A percentile compares a stretch with the other conserved stretches of the same genome.
Conservation (phyloP, 2,888 invertebrate species). For the Dorcus hopei region DNA sequence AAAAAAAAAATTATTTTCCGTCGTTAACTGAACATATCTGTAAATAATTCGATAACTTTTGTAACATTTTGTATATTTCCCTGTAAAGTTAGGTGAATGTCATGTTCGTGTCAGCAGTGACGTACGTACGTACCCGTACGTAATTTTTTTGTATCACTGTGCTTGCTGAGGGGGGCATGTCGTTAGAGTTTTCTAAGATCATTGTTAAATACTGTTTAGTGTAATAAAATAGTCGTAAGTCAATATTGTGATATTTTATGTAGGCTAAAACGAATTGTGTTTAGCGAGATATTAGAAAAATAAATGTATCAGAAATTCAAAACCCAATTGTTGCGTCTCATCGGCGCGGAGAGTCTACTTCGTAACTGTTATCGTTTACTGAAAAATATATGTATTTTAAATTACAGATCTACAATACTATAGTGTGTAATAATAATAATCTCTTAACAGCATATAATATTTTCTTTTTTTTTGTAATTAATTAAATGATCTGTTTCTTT, state of each 20-base stretch:
- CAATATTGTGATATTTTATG: slow-evolving; percentile 49
- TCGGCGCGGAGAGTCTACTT: too few relatives aligned
- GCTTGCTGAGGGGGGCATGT: slow-evolving; percentile 5
- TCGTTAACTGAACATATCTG: slow-evolving; percentile 10
- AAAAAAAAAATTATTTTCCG: too few relatives aligned
- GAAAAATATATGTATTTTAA: too few relatives aligned
- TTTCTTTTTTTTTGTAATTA: too few relatives aligned
- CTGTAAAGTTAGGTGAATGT: neutral
- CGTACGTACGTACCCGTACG: neutral
- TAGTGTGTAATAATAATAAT: too few relatives aligned
- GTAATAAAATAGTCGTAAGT: slow-evolving; percentile 31
- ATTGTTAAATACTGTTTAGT: slow-evolving; percentile 16
- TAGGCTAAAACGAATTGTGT: slow-evolving; percentile 42
- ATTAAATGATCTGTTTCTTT: neutral
- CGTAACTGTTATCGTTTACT: too few relatives aligned
- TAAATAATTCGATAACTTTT: slow-evolving; percentile 8
- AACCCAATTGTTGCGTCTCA: too few relatives aligned
- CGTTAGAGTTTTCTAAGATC: slow-evolving; percentile 16
- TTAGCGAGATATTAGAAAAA: slow-evolving; percentile 35
- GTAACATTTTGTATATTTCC: slow-evolving; percentile 12
- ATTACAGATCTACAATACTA: too few relatives aligned
- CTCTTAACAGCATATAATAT: too few relatives aligned
- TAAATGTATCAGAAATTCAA: slow-evolving; percentile 27
- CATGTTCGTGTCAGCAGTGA: neutral
- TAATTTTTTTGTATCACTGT: slow-evolving; percentile 11